Evolutionary conservation across 1,140 invertebrate species (phyloP).

Genomic region (Papilio aristodemus): DNA sequence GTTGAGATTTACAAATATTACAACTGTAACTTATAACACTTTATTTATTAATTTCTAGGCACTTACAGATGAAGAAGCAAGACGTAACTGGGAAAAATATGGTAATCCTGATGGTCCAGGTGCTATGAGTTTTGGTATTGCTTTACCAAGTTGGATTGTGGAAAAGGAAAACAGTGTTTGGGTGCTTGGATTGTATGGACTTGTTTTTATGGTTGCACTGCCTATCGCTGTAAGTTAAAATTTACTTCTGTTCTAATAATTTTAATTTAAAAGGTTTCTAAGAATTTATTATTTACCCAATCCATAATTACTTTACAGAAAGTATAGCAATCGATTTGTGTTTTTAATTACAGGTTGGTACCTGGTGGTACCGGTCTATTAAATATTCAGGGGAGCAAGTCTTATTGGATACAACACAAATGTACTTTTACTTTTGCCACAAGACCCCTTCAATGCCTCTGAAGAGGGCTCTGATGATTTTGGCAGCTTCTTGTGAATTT

Average conservation of each 20-base stretch:
- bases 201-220: slow-evolving; percentile 98
- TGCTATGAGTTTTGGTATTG: slow-evolving; percentile 99
- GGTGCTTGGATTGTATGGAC: slow-evolving; percentile 96
- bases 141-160: slow-evolving; percentile 99
- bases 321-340: neutral
- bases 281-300: neutral
- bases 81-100: slow-evolving; percentile 99
- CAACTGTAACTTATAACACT: slow-evolving; percentile 9
- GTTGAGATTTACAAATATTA: too few species aligned
- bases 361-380: slow-evolving; percentile 99
- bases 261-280: too few species aligned
- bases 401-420: slow-evolving; percentile 95
- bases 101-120: slow-evolving; percentile 99
- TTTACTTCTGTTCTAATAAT: neutral
- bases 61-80: slow-evolving; percentile 97
- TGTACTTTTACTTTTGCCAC: slow-evolving; percentile 97
- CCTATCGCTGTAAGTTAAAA: slow-evolving; percentile 87
- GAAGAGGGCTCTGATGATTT: slow-evolving; percentile 97
- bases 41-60: slow-evolving; percentile 78
- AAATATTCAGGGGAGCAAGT: slow-evolving; percentile 98
- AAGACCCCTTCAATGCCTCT: slow-evolving; percentile 97
- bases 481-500: slow-evolving; percentile 98
- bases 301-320: neutral
- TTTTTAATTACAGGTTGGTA: slow-evolving; percentile 85
- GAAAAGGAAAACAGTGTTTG: slow-evolving; percentile 99